Base-by-base conservation (phyloP, 2,113 vertebrate genomes). In the Mirza zaza region DNA sequence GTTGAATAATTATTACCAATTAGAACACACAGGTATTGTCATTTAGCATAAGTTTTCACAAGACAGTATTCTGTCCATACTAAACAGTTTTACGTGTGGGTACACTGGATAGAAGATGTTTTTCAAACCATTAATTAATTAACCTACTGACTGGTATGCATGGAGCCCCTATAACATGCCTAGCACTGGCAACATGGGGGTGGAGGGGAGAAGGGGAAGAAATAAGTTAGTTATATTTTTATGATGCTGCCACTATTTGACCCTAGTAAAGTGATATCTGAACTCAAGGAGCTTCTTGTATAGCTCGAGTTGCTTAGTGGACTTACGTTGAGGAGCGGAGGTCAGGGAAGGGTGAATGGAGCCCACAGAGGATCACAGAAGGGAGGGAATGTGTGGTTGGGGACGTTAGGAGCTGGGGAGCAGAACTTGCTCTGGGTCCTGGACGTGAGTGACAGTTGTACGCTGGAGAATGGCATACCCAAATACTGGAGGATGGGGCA, bases 1-100 rank as follows among this genome's bases (percentile, higher is more conserved):
- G 11, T 87, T 91, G 63, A 95, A 71, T 82, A 83, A 95, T 90
- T n/a, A 73, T 90, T 67, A 68, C 92, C 65, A 86, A 73, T 95
- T 91, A 88, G 48, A 76, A 82, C 45, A 81, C 32, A 79, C 25
- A 79, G 87, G 9, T 84, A 94, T 93, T 71, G 52, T 73, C 67
- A 32, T 77, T 93, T 81, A 73, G 34, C 32, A 23, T 85, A 84
- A 45, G 70, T 89, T 91, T 90, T 39, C 71, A 94, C 1, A 23
- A 65, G 77, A 55, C 77, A 81, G 13, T 57, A 8, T 82, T 77
- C 59, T 87, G 39, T 42, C 71, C 77, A 73, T 48, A 59, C 15
- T 77, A 90, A 90, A 36, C 29, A 75, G 88, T 15, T 87, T 87
- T 61, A 12, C 32, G 11, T 9, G 17, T 65, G 23, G 73, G 32